These are phyloP conservation scores for Trachythela sp. DNA, from an alignment of 64 coral and sea anemone genomes.

Conservation along the genomic window DNA sequence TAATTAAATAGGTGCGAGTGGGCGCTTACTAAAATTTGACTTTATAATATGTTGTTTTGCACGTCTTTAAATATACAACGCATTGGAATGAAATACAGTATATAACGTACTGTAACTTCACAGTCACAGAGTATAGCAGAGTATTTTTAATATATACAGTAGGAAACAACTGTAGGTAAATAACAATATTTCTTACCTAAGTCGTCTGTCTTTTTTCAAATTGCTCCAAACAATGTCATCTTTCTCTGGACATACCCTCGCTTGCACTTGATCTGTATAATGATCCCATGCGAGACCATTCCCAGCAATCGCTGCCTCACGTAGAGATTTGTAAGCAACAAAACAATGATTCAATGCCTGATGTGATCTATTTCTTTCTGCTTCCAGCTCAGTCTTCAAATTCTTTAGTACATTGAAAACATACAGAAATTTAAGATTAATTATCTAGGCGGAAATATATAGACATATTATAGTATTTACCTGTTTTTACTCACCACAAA, in stretches of 20 bases:
- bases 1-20: too few relatives aligned
- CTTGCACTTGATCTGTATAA: constrained; percentile 11
- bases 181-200: background rate
- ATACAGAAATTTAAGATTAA: too few relatives aligned
- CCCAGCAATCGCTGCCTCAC: constrained; percentile 1
- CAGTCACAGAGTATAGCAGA: too few relatives aligned
- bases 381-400: background rate
- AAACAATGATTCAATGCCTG: background rate
- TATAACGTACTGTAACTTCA: too few relatives aligned
- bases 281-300: background rate
- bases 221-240: constrained; percentile 12
- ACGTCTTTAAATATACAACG: too few relatives aligned
- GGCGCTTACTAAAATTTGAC: too few relatives aligned
- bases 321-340: constrained; percentile 19
- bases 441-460: background rate
- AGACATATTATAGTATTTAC: too few relatives aligned
- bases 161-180: too few relatives aligned
- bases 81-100: too few relatives aligned
- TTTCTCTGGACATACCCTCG: background rate
- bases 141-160: too few relatives aligned
- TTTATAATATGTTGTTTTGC: too few relatives aligned
- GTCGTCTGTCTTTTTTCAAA: background rate
- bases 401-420: background rate
- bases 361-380: background rate
- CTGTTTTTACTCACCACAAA: too few relatives aligned